These are phyloP conservation scores for Etheostoma perlongum DNA, from an alignment of 2,797 vertebrate species.

Conservation along the genomic window DNA sequence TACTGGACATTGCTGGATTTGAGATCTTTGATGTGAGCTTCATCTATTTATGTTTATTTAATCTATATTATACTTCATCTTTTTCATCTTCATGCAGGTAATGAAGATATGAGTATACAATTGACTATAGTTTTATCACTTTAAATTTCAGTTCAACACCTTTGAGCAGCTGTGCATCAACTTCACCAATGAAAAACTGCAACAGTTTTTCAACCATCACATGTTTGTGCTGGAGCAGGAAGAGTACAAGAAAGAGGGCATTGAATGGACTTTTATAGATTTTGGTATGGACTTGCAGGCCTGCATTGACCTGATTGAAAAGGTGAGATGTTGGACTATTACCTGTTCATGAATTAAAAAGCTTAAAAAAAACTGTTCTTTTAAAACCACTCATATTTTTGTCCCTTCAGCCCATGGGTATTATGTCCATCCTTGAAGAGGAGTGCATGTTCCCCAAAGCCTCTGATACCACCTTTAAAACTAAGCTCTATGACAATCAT, in stretches of 20 bases:
- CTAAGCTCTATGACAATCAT: constrained; percentile 89
- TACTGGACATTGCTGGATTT: constrained; percentile 92
- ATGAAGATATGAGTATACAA: neutral
- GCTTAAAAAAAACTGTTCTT: neutral
- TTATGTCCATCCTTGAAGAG: constrained; percentile 94
- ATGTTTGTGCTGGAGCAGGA: constrained; percentile 90
- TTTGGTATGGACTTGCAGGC: constrained; percentile 87
- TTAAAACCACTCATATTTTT: neutral
- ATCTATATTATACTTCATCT: neutral
- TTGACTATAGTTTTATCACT: neutral
- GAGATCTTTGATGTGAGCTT: constrained; percentile 90
- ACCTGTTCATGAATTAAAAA: neutral
- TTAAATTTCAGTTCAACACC: constrained; percentile 86
- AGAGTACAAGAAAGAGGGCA: constrained; percentile 87
- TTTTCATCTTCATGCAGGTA: constrained; percentile 3
- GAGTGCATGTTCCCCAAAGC: constrained; percentile 92
- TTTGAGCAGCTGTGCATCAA: constrained; percentile 94
- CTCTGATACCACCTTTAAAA: constrained; percentile 87
- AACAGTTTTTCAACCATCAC: constrained; percentile 91
- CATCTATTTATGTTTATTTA: neutral
- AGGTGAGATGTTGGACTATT: constrained; percentile 72
- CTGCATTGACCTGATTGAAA: constrained; percentile 87
- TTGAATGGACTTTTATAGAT: constrained; percentile 86
- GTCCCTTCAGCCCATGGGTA: constrained; percentile 86
- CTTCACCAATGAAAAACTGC: constrained; percentile 91